Evolutionary conservation across 1,140 invertebrate species (phyloP).

Genomic region (Plodia interpunctella): DNA sequence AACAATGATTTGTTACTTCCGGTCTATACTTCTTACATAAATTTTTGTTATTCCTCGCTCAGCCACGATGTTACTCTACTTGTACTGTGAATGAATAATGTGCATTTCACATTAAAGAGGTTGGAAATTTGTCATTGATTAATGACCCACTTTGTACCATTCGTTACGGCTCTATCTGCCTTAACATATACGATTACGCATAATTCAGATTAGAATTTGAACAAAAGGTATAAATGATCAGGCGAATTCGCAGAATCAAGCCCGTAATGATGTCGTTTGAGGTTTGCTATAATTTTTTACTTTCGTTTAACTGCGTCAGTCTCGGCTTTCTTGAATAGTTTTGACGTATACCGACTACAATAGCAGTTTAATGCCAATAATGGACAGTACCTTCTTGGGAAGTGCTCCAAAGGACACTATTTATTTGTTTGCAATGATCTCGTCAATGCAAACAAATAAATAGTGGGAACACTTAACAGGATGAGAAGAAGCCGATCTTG

Average conservation of each 20-base stretch:
- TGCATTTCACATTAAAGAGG: neutral
- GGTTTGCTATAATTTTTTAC: neutral
- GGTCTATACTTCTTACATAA: too few relatives aligned
- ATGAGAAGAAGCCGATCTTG: neutral
- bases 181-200: too few relatives aligned
- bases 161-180: constrained; percentile 22
- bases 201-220: too few relatives aligned
- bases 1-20: too few relatives aligned
- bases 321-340: neutral
- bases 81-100: too few relatives aligned
- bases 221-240: too few relatives aligned
- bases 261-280: too few relatives aligned
- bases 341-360: neutral
- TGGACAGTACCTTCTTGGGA: constrained; percentile 23
- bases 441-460: neutral
- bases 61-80: too few relatives aligned
- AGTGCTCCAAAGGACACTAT: constrained; percentile 9
- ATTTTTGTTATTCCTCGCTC: too few relatives aligned
- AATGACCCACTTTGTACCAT: constrained; percentile 28
- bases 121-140: constrained; percentile 22
- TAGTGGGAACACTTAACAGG: constrained; percentile 8
- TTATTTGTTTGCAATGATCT: too few relatives aligned
- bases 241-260: too few relatives aligned
- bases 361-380: constrained; percentile 23
- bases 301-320: neutral